Conservation (phyloP, 2,797 vertebrate genomes). For the Spatula clypeata region DNA sequence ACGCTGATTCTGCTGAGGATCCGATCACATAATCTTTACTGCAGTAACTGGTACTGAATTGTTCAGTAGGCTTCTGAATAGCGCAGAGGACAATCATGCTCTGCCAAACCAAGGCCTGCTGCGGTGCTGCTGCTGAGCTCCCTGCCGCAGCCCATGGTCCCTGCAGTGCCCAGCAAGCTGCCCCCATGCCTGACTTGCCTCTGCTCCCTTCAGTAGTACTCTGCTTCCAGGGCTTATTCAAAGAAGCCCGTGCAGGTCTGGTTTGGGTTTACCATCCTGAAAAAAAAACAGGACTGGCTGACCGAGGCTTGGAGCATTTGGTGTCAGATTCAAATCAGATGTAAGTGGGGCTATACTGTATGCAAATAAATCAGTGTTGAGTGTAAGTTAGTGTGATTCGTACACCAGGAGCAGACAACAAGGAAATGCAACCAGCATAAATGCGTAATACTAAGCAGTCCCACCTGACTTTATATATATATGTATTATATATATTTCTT, state of each 20-base stretch:
- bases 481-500: background rate
- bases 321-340: background rate
- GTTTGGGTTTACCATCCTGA: background rate
- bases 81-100: background rate
- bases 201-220: background rate
- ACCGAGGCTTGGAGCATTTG: background rate
- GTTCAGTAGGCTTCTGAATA: background rate
- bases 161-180: background rate
- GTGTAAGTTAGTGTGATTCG: background rate
- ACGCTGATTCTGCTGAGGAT: background rate
- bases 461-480: background rate
- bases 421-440: background rate
- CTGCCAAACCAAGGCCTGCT: background rate
- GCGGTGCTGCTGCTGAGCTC: accelerated
- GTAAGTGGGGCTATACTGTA: background rate
- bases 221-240: background rate
- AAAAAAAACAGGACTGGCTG: background rate
- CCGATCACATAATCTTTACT: background rate
- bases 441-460: background rate
- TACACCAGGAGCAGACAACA: background rate
- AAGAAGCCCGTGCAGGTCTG: background rate
- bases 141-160: background rate
- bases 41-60: background rate
- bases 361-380: background rate
- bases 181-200: background rate